Percentiles rank a stretch among this genome's conserved stretches.
These are phyloP conservation scores for Calonectris borealis DNA, from an alignment of 2,113 vertebrate species.

Conservation along the genomic window DNA sequence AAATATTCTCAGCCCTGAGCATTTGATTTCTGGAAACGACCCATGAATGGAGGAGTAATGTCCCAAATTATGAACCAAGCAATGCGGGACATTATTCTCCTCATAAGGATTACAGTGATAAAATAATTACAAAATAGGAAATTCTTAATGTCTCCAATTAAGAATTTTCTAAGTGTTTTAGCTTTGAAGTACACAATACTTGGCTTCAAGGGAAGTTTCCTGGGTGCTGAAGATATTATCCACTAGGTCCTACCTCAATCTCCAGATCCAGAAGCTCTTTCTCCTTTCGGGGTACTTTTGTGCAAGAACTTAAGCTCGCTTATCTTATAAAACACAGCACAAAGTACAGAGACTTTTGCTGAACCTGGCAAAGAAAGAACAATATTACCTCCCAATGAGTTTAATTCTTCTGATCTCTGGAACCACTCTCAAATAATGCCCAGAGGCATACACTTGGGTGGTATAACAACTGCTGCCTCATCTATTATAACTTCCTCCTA, in stretches of 20 bases:
- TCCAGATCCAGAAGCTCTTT: background rate
- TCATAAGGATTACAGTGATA: background rate
- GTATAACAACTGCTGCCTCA: background rate
- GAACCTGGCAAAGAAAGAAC: background rate
- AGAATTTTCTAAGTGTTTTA: background rate
- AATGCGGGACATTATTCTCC: background rate
- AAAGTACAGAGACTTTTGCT: background rate
- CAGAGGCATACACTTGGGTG: background rate
- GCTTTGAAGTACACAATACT: background rate
- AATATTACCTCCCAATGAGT: background rate
- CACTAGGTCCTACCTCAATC: background rate
- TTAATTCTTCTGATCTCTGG: background rate
- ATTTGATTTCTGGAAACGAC: background rate
- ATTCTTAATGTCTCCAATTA: background rate
- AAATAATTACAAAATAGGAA: background rate
- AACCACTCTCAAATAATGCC: background rate
- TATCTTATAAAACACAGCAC: background rate
- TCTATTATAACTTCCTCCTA: background rate
- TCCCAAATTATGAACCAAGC: background rate
- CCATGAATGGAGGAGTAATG: background rate
- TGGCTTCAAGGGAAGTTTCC: background rate
- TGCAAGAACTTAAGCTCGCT: background rate
- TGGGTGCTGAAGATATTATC: background rate
- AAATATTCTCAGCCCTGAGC: background rate
- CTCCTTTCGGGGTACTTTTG: background rate